Conservation (phyloP, 2,113 vertebrate species). For the Cebus imitator region DNA sequence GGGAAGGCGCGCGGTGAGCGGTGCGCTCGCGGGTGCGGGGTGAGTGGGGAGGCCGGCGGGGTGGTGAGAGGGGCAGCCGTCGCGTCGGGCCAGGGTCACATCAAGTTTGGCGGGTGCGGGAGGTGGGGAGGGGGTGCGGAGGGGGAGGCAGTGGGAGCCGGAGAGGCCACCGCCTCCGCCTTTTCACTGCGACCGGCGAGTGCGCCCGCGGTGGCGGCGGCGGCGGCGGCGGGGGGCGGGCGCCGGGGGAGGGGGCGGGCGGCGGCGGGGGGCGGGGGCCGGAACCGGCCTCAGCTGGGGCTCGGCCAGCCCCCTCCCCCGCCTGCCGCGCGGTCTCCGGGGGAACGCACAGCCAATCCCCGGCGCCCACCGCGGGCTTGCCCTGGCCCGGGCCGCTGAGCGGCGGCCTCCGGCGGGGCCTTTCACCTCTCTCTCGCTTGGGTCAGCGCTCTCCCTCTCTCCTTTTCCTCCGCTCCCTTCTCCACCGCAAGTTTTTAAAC, state of each 20-base stretch:
- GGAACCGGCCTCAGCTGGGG: slow-evolving; percentile 73
- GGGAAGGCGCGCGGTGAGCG: slow-evolving; percentile 37
- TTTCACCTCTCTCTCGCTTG: too few relatives aligned
- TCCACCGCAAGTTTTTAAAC: slow-evolving; percentile 81
- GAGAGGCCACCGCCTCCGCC: slow-evolving; percentile 55
- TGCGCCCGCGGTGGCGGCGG: slow-evolving; percentile 51
- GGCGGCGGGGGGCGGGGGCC: slow-evolving; percentile 63
- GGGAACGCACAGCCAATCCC: slow-evolving; percentile 81
- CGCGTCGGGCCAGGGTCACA: slow-evolving; percentile 43
- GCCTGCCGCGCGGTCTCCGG: slow-evolving; percentile 66
- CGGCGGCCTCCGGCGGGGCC: not conserved
- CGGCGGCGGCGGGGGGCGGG: slow-evolving; percentile 36
- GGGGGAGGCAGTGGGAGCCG: slow-evolving; percentile 31
- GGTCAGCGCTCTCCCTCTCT: not conserved
- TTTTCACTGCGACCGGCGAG: slow-evolving; percentile 71
- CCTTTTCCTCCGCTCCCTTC: not conserved
- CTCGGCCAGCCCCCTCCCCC: slow-evolving; percentile 63
- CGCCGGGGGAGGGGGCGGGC: not conserved
- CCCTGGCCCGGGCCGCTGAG: not conserved
- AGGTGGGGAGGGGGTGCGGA: not conserved
- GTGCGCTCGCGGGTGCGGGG: slow-evolving; percentile 52
- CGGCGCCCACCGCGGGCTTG: slow-evolving; percentile 52
- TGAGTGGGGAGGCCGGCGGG: slow-evolving; percentile 18
- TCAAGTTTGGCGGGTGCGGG: slow-evolving; percentile 56
- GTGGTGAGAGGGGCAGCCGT: slow-evolving; percentile 20